A percentile compares a stretch with the other conserved stretches of the same genome.
phyloP scores from a whole-genome alignment of 2,797 vertebrate species.

The Molossus alvarezi region DNA sequence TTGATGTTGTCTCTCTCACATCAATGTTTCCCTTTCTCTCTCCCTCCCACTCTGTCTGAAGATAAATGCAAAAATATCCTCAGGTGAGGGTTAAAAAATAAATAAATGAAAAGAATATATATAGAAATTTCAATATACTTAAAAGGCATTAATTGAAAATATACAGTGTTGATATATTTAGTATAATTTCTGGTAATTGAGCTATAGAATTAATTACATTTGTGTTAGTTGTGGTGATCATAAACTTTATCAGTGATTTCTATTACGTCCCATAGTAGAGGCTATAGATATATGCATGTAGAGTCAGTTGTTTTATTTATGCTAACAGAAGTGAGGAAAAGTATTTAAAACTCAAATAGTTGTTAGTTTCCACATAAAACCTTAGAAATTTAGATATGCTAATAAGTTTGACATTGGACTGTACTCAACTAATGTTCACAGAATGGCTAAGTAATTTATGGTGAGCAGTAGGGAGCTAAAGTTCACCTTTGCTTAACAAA shows the following conservation, averaged over 20 bases:
- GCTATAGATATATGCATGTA: not conserved
- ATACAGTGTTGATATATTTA: not conserved
- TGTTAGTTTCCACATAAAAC: constrained; percentile 55
- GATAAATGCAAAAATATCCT: too few species aligned
- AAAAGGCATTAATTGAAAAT: constrained; percentile 25
- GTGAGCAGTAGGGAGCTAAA: constrained; percentile 55
- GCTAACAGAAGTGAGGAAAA: not conserved
- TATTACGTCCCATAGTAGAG: not conserved
- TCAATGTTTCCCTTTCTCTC: too few species aligned
- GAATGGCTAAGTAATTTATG: not conserved
- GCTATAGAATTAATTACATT: not conserved
- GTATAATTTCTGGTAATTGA: not conserved
- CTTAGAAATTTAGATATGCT: constrained; percentile 46
- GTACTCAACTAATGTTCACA: not conserved
- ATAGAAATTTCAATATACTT: not conserved
- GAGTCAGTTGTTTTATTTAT: not conserved
- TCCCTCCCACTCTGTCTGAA: too few species aligned
- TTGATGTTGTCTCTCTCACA: too few species aligned
- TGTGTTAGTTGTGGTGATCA: not conserved
- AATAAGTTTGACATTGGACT: constrained; percentile 20
- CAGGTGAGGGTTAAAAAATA: not conserved
- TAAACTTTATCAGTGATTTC: constrained; percentile 12
- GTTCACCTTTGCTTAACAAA: constrained; percentile 82
- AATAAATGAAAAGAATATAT: not conserved
- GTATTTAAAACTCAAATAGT: constrained; percentile 38